Percentiles rank a stretch among this genome's conserved stretches.
phyloP scores from a whole-genome alignment of 2,888 invertebrate species.

The Orthonychiurus folsomi region DNA sequence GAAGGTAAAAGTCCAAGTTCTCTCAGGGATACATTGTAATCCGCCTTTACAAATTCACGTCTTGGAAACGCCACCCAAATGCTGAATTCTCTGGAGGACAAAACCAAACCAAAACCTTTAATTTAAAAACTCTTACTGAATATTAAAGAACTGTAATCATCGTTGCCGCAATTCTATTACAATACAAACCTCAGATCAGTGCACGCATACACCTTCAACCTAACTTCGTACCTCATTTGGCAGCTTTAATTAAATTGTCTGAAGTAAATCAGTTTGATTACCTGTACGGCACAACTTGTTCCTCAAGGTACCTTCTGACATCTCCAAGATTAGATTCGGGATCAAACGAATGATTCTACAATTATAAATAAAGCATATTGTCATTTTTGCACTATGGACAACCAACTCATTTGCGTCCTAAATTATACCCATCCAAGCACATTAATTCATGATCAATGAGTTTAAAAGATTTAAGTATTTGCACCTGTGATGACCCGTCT shows the following conservation, averaged over 20 bases:
- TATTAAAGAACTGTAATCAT: neutral
- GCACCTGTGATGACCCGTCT: conserved; percentile 68
- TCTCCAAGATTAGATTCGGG: conserved; percentile 56
- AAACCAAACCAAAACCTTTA: conserved; percentile 13
- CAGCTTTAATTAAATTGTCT: neutral
- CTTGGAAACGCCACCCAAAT: conserved; percentile 71
- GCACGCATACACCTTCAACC: too few species aligned
- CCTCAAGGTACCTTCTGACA: conserved; percentile 47
- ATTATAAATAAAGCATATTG: too few species aligned
- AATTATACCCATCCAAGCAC: too few species aligned
- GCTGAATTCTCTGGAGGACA: conserved; percentile 53
- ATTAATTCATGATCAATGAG: too few species aligned
- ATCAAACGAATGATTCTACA: conserved; percentile 63
- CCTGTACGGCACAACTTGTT: conserved; percentile 24
- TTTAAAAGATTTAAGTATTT: too few species aligned
- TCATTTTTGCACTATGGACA: too few species aligned
- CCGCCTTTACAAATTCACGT: conserved; percentile 54
- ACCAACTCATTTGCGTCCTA: too few species aligned
- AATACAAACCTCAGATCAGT: too few species aligned
- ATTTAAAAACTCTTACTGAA: neutral
- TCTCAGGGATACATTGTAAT: conserved; percentile 51
- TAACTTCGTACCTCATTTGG: neutral
- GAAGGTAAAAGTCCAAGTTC: conserved; percentile 65
- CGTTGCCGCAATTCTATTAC: neutral
- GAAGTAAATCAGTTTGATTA: too few species aligned